Conservation (phyloP, 2,888 invertebrate genomes). For the Phortica okadai region DNA sequence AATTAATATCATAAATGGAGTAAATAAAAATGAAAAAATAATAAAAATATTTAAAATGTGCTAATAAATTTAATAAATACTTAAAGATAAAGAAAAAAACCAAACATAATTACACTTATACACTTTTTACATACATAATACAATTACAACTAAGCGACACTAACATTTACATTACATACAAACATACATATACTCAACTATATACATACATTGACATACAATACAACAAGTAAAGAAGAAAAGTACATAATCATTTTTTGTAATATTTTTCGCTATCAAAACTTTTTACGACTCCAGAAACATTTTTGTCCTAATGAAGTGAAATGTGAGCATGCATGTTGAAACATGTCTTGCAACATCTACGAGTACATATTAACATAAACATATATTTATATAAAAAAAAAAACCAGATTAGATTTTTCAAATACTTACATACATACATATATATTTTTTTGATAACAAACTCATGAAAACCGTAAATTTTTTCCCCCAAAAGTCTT, state of each 20-base stretch:
- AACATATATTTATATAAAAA: neutral
- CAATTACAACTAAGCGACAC: neutral
- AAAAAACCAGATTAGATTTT: too few relatives aligned
- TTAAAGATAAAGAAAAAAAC: slow-evolving; percentile 37
- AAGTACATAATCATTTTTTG: slow-evolving; percentile 18
- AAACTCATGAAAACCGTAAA: neutral
- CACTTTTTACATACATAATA: neutral
- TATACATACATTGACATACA: slow-evolving; percentile 28
- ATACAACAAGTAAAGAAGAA: slow-evolving; percentile 36
- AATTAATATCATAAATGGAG: slow-evolving; percentile 15
- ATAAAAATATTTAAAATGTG: slow-evolving; percentile 47
- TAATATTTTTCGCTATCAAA: too few relatives aligned
- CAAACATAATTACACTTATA: slow-evolving; percentile 36
- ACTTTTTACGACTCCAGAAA: too few relatives aligned
- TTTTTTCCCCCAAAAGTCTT: slow-evolving; percentile 29
- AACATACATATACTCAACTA: slow-evolving; percentile 15
- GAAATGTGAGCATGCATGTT: too few relatives aligned
- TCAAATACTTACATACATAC: slow-evolving; percentile 36
- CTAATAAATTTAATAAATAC: slow-evolving; percentile 32
- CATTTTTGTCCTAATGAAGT: too few relatives aligned
- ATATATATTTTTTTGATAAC: slow-evolving; percentile 24
- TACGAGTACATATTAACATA: slow-evolving; percentile 45
- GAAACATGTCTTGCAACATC: slow-evolving; percentile 27
- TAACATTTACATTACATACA: slow-evolving; percentile 28
- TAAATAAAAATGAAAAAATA: slow-evolving; percentile 47